Percentiles rank a stretch among this genome's conserved stretches.
These are phyloP conservation scores for Idaea straminata DNA, from an alignment of 2,888 invertebrate genomes.

Conservation along the genomic window DNA sequence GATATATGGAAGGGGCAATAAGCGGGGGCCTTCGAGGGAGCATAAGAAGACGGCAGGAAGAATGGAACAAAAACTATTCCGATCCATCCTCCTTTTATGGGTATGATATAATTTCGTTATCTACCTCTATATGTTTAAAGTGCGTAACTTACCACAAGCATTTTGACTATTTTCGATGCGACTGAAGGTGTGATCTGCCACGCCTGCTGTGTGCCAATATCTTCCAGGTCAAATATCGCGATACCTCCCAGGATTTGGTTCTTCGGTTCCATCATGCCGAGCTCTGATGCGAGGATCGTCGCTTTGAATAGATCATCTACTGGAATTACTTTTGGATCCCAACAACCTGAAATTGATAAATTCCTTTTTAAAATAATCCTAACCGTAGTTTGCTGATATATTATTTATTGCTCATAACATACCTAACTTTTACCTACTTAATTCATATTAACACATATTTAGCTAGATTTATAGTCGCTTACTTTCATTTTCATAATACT, in stretches of 20 bases:
- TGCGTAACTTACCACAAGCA: constrained; percentile 81
- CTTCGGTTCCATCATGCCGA: constrained; percentile 86
- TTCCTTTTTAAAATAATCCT: neutral
- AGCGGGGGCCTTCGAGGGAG: no score
- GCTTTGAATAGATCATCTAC: constrained; percentile 87
- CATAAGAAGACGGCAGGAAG: no score
- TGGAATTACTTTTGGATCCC: constrained; percentile 84
- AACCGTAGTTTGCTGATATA: neutral
- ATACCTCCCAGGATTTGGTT: constrained; percentile 89
- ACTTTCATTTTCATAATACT: no score
- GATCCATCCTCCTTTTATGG: no score
- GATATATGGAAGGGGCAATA: no score
- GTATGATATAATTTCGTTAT: no score
- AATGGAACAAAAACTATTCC: no score
- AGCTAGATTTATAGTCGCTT: no score
- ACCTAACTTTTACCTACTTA: no score
- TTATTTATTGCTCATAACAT: neutral
- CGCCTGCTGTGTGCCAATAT: constrained; percentile 85
- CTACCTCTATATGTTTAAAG: no score
- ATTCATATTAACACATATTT: no score
- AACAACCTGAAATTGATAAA: constrained; percentile 79
- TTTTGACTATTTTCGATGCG: constrained; percentile 83
- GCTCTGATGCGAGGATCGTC: constrained; percentile 84
- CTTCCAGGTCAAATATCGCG: constrained; percentile 87
- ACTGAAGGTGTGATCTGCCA: constrained; percentile 87